Evolutionary conservation across 2,797 vertebrate genomes (phyloP).

Genomic region (Clarias pachynema): DNA sequence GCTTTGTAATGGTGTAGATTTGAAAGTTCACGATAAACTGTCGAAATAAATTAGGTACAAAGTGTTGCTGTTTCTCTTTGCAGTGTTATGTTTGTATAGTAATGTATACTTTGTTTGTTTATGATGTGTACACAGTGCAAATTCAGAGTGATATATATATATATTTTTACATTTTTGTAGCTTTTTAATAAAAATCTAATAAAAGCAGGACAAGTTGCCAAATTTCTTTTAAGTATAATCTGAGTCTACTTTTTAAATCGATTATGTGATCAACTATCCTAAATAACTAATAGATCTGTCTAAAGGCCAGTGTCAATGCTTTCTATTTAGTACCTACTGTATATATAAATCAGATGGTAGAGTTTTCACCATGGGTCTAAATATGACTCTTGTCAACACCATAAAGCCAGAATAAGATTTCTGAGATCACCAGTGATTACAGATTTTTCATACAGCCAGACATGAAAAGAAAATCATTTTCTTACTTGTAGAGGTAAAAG

Average conservation of each 20-base stretch:
- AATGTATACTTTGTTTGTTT: neutral
- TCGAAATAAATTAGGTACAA: neutral
- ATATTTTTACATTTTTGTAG: neutral
- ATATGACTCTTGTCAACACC: neutral
- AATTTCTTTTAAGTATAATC: too few species aligned
- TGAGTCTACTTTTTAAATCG: neutral
- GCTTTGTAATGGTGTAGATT: constrained; percentile 10
- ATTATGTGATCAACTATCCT: neutral
- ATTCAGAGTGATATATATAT: neutral
- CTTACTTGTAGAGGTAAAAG: neutral
- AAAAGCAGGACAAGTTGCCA: neutral
- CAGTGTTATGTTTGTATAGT: neutral
- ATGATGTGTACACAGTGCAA: neutral
- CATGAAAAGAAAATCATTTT: neutral
- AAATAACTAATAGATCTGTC: neutral
- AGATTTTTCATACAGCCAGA: neutral
- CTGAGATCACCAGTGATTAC: neutral
- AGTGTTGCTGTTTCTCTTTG: neutral
- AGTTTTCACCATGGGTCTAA: neutral
- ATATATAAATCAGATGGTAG: neutral
- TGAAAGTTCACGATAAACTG: neutral
- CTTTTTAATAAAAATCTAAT: neutral
- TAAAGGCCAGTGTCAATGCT: neutral
- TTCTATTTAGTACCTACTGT: neutral
- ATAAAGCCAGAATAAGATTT: neutral